Evolutionary conservation across 2,113 vertebrate genomes (phyloP), one percentile per base, ranked within the genome.

Genomic region (Scortum barcoo): DNA sequence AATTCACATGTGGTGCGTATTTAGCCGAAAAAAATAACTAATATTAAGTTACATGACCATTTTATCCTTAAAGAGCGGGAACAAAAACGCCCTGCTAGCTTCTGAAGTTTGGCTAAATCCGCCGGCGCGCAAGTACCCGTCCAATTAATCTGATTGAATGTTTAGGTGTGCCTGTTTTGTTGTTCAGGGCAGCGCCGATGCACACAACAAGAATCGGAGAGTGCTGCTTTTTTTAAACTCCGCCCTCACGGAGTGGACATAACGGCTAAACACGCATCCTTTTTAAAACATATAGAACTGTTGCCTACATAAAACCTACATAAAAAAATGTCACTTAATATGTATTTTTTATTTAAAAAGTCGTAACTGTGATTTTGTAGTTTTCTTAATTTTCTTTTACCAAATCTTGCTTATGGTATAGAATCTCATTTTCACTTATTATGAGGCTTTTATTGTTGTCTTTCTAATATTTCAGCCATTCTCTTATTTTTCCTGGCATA

Each of bases 31-130:
- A 0, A 12, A 42, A 2, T 7, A 0, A 7, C 0, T 14, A 14
- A 60, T 1, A 40, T 14, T 4, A 51, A 10, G 12, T 56, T 33
- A 11, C 28, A 56, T 76, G 53, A 90, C 88, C 73, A 81, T 87
- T 68, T 50, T 76, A 16, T 58, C 63, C 36, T 30, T n/a, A 33
- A 1, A 4, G 10, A 3, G 30, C 2, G 22, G 36, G 4, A 2
- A 0, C 50, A 8, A n/a, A 4, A 9, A 2, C 3, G 16, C n/a
- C 3, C n/a, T 1, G 5, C 33, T 8, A 20, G 7, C 44, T 46
- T 0, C 5, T n/a, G 11, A 48, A 14, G 22, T 60, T 61, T 40
- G n/a, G 36, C n/a, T 28, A 1, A 9, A 0, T 17, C n/a, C 42
- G n/a, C 11, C 11, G 44, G 30, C 61, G 44, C 53, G 22, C 50